Conservation (phyloP, 2,113 vertebrate species). For the Crypturellus undulatus region DNA sequence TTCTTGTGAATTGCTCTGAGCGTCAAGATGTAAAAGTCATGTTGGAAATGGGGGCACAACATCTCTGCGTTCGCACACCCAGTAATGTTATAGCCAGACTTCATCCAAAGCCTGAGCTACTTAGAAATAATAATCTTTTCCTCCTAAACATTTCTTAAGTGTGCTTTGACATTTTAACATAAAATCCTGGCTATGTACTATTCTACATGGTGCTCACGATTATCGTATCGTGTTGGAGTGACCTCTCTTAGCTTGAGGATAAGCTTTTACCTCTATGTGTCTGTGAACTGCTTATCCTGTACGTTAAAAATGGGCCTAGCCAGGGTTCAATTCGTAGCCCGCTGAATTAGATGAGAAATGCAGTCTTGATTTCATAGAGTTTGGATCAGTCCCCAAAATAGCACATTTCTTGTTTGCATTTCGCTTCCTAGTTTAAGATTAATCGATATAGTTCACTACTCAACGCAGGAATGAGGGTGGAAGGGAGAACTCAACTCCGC, state of each 20-base stretch:
- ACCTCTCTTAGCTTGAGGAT: background rate
- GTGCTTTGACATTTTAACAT: background rate
- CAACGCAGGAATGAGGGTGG: background rate
- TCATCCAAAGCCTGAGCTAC: background rate
- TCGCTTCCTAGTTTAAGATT: background rate
- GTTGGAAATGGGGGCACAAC: no score
- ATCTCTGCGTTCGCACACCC: fast-evolving
- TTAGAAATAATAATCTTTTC: background rate
- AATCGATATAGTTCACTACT: conserved; percentile 13
- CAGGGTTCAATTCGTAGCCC: background rate
- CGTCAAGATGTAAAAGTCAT: background rate
- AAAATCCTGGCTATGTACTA: background rate
- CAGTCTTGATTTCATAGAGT: background rate
- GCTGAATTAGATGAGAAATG: background rate
- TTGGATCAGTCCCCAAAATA: conserved; percentile 13
- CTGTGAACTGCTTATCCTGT: background rate
- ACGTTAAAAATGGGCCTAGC: background rate
- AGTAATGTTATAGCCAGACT: background rate
- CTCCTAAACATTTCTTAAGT: background rate
- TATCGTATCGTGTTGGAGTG: background rate
- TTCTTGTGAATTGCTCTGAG: background rate
- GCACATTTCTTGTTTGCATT: conserved; percentile 31
- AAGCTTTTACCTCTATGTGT: background rate
- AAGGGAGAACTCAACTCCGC: conserved; percentile 14
- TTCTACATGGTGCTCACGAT: background rate